Base-by-base conservation (phyloP, 2,888 invertebrate species). In the Mesoligia furuncula region DNA sequence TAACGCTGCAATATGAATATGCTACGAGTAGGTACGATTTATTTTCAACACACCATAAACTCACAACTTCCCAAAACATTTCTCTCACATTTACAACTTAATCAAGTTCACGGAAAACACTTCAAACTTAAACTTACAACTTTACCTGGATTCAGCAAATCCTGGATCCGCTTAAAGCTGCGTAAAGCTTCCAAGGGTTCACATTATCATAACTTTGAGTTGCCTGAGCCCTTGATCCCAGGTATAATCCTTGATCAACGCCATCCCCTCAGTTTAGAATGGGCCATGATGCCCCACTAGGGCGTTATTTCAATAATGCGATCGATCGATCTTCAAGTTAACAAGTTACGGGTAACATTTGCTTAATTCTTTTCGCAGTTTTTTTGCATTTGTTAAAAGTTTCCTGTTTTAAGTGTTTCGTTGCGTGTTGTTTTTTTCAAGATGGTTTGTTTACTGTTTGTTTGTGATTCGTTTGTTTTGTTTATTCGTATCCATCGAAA, bases 121-220 rank as follows among this genome's bases (percentile, higher is more conserved):
- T 84, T 86, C 70, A 73, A 79, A 84, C 79, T 83, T 67, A 79
- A 83, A 85, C 73, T 86, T 81, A 72, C 76, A 84, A 83, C 84
- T 84, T 83, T 89, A 91, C 91, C 90, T 88, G 90, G 85, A 86
- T 88, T 87, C 81, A 71, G 82, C 88, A 89, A 90, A 90, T 90
- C 89, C 91, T 76, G 83, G 88, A 89, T 88, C 86, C 85, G 85
- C 84, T 88, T 85, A 86, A 90, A 89, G 85, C 90, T 83, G 81
- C 86, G 85, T 89, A 81, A 88, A 87, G 84, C 90, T 90, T 90
- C 89, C 88, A 85, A 89, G 89, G 93, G 92, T 87, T 88, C 91
- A 91, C 93, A 96, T 96, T 96, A 95, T 94, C 96, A 95, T 96
- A 96, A 96, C 94, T 95, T 95, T 93, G 92, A 94, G 92, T 92